Base-by-base conservation (phyloP, 2,113 vertebrate species). In the Phalacrocorax aristotelis region DNA sequence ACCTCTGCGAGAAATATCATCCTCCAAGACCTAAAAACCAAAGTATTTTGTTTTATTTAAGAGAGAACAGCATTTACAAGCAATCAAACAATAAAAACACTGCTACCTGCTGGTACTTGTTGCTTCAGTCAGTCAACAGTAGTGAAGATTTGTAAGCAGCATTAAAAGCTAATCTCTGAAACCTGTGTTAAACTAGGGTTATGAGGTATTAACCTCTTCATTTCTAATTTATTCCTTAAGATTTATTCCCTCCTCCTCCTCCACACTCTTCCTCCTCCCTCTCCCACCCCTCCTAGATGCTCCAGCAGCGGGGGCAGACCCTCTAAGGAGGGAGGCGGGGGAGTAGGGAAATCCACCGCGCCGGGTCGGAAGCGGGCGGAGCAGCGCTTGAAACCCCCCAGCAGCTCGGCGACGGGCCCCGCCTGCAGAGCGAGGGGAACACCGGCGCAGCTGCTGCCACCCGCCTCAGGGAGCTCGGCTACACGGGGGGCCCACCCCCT, bases 131-230 rank as follows among this genome's bases (percentile, higher is more conserved):
- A 60, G 21, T 2, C 8, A 60, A 32, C 5, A 48, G 26, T 0
- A 61, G 10, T 1, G 32, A 46, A 34, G 13, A 42, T 13, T 26
- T 23, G 12, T 10, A 61, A 77, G 34, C 40, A 83, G 21, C 68
- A 49, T 29, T 77, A 89, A 49, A 85, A 86, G 19, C 34, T 38
- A 32, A 61, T 38, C 17, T 70, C 49, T 11, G 38, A 57, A 66
- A 49, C 23, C 46, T 23, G 6, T 32, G 65, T 81, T 34, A 81
- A 81, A 61, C 12, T 3, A 11, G 23, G 10, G 3, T 49, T n/a
- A 15, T 2, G 10, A 49, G 0, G 9, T 5, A 68, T 9, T 48
- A 65, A 81, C 16, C 11, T 25, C 38, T 23, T 60, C 0, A 8
- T 13, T 89, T 60, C 66, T 34, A 29, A 46, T 15, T 19, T 6